Percentiles rank a stretch among this genome's conserved stretches.
Conservation (phyloP, 2,797 vertebrate genomes). For the Mus minutoides region DNA sequence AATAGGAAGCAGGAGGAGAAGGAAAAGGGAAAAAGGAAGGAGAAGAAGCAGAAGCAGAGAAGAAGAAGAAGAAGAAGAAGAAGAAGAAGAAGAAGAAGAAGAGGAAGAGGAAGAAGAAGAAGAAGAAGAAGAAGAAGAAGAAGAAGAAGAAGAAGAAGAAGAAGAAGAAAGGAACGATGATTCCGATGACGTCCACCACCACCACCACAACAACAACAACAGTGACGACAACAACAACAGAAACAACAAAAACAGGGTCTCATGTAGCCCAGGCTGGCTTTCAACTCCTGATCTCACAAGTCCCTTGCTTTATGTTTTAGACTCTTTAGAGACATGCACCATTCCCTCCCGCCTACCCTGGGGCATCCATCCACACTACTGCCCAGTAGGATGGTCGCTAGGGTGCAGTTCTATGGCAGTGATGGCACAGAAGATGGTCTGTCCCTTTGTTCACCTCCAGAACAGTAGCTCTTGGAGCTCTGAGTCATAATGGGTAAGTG, state of each 20-base stretch:
- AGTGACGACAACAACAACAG: too few species aligned
- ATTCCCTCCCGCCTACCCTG: not conserved
- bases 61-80: too few species aligned
- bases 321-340: not conserved
- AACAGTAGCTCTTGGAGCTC: not conserved
- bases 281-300: not conserved
- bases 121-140: too few species aligned
- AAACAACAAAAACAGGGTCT: not conserved
- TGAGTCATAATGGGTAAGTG: not conserved
- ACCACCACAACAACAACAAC: too few species aligned
- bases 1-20: not conserved
- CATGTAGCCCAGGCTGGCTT: not conserved
- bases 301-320: not conserved
- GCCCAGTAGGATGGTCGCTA: not conserved
- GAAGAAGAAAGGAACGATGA: too few species aligned
- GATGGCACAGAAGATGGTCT: not conserved
- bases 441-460: too few species aligned
- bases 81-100: too few species aligned
- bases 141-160: too few species aligned
- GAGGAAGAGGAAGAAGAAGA: too few species aligned
- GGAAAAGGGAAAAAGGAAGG: too few species aligned
- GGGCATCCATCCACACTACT: not conserved
- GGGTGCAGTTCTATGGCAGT: not conserved
- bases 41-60: too few species aligned
- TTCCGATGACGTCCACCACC: too few species aligned